A percentile compares a stretch with the other conserved stretches of the same genome.
phyloP scores from a whole-genome alignment of 1,140 invertebrate genomes.

The Lordiphosa collinella region DNA sequence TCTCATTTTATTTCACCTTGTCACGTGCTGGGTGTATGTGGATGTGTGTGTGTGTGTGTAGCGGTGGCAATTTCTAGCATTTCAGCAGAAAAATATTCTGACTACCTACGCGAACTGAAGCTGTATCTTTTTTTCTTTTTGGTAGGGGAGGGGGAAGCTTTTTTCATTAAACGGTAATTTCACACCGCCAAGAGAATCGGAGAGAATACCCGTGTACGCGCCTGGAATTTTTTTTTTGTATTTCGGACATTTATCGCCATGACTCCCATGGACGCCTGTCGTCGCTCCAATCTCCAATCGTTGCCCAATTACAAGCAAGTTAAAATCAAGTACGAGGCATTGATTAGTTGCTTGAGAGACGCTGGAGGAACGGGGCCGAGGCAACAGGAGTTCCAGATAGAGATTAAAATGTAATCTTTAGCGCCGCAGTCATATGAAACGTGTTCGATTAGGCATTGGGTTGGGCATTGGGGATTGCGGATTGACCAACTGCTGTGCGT shows the following conservation, averaged over 20 bases:
- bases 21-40: slow-evolving; percentile 56
- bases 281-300: slow-evolving; percentile 50
- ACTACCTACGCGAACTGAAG: slow-evolving; percentile 58
- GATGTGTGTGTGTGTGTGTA: slow-evolving; percentile 32
- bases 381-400: slow-evolving; percentile 15
- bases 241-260: slow-evolving; percentile 65
- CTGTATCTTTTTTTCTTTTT: slow-evolving; percentile 22
- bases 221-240: slow-evolving; percentile 56
- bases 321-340: slow-evolving; percentile 74
- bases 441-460: slow-evolving; percentile 67
- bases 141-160: slow-evolving; percentile 28
- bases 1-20: slow-evolving; percentile 75
- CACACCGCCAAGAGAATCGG: slow-evolving; percentile 36
- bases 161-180: slow-evolving; percentile 75
- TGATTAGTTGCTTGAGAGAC: slow-evolving; percentile 52
- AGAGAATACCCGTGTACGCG: slow-evolving; percentile 42
- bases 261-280: slow-evolving; percentile 33
- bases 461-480: not conserved
- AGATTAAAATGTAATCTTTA: slow-evolving; percentile 77
- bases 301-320: slow-evolving; percentile 73
- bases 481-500: slow-evolving; percentile 61
- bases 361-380: not conserved
- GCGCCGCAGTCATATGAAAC: slow-evolving; percentile 74
- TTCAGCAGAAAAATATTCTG: slow-evolving; percentile 65
- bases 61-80: slow-evolving; percentile 69